Conservation (phyloP, 2,113 vertebrate species). For the Alligator mississippiensis region DNA sequence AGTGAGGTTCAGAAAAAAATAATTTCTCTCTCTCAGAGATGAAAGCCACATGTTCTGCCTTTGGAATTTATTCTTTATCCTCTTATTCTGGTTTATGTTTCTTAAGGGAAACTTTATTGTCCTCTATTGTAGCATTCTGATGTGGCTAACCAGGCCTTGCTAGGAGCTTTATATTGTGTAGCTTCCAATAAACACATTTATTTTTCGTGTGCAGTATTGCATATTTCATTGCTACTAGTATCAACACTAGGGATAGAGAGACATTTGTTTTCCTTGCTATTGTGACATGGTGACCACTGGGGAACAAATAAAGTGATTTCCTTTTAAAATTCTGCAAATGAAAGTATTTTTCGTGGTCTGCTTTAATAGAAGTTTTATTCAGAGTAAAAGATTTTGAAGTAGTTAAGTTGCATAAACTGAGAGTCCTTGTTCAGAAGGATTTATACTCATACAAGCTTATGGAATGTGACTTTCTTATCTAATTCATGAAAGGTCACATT, state of each 20-base stretch:
- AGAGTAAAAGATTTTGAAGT: neutral
- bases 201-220: neutral
- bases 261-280: neutral
- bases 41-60: neutral
- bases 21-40: neutral
- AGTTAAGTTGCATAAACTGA: neutral
- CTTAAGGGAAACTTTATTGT: neutral
- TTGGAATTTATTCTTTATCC: neutral
- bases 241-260: neutral
- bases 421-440: constrained; percentile 37
- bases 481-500: neutral
- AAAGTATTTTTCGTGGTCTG: neutral
- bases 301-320: constrained; percentile 27
- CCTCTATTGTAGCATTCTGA: rapidly evolving
- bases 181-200: neutral
- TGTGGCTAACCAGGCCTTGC: neutral
- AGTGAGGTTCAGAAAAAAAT: neutral
- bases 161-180: neutral
- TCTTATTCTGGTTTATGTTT: neutral
- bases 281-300: constrained; percentile 21
- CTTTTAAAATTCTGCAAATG: neutral
- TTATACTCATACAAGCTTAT: neutral
- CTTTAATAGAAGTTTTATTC: constrained; percentile 40
- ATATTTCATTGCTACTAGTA: neutral
- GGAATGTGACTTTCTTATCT: constrained; percentile 33